Conservation (phyloP, 1,140 invertebrate genomes). For the Medauroidea extradentata region DNA sequence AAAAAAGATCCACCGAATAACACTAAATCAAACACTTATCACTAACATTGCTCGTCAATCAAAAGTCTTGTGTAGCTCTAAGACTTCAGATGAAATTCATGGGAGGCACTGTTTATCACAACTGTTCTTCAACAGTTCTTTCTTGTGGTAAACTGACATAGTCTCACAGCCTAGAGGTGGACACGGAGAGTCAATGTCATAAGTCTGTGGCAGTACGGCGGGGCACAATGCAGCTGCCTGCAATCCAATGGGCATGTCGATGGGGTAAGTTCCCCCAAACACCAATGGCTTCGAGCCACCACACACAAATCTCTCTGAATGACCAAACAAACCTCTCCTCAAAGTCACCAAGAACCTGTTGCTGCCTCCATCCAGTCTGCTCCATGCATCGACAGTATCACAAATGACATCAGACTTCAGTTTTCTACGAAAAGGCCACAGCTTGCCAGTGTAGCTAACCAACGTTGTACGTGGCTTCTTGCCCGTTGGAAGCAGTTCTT, state of each 20-base stretch:
- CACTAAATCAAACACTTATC: too few species aligned
- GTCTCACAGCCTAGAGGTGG: background rate
- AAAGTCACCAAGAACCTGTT: constrained; percentile 6
- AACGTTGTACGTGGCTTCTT: too few species aligned
- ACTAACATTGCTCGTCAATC: too few species aligned
- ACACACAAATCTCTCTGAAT: background rate
- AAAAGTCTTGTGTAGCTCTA: too few species aligned
- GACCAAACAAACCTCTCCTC: constrained; percentile 12
- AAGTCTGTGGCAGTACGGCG: constrained; percentile 51
- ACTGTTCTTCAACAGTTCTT: background rate
- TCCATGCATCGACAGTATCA: constrained; percentile 58
- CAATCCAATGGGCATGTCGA: constrained; percentile 49
- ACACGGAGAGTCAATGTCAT: constrained; percentile 55
- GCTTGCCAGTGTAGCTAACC: background rate
- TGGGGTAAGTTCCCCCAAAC: constrained; percentile 77
- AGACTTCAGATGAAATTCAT: too few species aligned
- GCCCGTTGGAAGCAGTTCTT: too few species aligned
- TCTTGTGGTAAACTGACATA: background rate
- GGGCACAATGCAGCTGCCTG: constrained; percentile 34
- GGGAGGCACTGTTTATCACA: background rate
- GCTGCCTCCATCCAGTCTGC: constrained; percentile 21
- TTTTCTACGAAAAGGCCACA: constrained; percentile 3
- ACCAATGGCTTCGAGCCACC: constrained; percentile 56
- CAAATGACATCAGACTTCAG: constrained; percentile 48
- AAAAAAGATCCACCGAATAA: too few species aligned